phyloP scores from a whole-genome alignment of 2,888 invertebrate species.

The Spodoptera exigua region DNA sequence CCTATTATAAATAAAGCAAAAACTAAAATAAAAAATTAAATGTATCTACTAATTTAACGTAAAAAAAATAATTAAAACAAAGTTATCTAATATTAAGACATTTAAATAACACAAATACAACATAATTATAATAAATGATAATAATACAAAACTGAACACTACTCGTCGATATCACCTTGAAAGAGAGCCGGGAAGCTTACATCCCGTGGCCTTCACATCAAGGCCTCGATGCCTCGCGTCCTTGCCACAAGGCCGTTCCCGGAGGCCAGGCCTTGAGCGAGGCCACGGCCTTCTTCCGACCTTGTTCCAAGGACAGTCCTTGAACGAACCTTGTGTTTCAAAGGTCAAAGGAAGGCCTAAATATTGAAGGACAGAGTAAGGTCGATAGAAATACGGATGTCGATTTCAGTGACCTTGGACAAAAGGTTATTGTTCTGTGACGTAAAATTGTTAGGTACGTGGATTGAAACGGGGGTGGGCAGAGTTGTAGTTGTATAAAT shows the following conservation, averaged over 20 bases:
- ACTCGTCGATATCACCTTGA: no score
- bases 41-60: no score
- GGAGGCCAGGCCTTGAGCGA: constrained; percentile 39
- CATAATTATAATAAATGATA: no score
- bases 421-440: constrained; percentile 19
- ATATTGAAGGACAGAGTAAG: constrained; percentile 20
- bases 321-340: constrained; percentile 36
- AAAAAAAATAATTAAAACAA: no score
- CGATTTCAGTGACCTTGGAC: constrained; percentile 38
- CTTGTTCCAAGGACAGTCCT: constrained; percentile 54
- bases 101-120: no score
- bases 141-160: no score
- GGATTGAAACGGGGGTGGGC: no score
- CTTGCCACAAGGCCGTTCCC: constrained; percentile 41
- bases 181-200: constrained; percentile 10
- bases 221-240: constrained; percentile 23
- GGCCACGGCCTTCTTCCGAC: constrained; percentile 40
- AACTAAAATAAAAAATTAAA: no score
- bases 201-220: constrained; percentile 33
- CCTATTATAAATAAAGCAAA: no score
- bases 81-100: no score
- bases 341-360: constrained; percentile 44
- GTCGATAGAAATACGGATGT: constrained; percentile 41
- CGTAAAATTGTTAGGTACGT: constrained; percentile 16
- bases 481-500: no score